A percentile compares a stretch with the other conserved stretches of the same genome.
Evolutionary conservation across 2,797 vertebrate species (phyloP).

Genomic region (Ataeniobius toweri): DNA sequence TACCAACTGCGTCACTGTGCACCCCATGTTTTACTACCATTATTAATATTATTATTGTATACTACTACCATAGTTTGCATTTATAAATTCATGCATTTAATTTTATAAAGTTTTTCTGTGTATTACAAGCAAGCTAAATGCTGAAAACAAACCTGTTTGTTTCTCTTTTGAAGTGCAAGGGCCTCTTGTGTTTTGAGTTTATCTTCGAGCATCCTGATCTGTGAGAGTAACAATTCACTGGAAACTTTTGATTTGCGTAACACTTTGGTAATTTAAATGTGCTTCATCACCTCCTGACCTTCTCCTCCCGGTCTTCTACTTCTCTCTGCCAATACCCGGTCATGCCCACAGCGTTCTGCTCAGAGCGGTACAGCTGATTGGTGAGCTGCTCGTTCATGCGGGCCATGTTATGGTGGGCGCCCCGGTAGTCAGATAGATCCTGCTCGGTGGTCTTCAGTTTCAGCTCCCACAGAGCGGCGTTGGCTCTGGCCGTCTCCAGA

Average conservation of each 20-base stretch:
- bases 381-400: constrained; percentile 81
- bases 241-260: not conserved
- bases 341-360: constrained; percentile 80
- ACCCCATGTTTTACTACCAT: not conserved
- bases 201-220: constrained; percentile 83
- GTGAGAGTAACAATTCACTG: constrained; percentile 16
- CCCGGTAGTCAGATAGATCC: constrained; percentile 79
- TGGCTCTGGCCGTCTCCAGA: constrained; percentile 82
- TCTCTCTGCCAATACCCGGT: constrained; percentile 74
- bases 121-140: not conserved
- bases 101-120: not conserved
- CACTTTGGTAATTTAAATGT: not conserved
- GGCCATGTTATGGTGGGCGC: constrained; percentile 75
- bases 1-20: too few relatives aligned
- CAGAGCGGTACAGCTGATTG: constrained; percentile 76
- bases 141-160: constrained; percentile 78
- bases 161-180: constrained; percentile 74
- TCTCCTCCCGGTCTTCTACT: constrained; percentile 78
- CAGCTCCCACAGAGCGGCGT: constrained; percentile 86
- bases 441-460: constrained; percentile 79
- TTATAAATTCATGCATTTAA: not conserved
- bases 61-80: not conserved
- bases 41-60: not conserved
- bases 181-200: constrained; percentile 73
- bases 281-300: constrained; percentile 63